Base-by-base conservation (phyloP, 2,797 vertebrate genomes). In the Coccyzus lansbergi region DNA sequence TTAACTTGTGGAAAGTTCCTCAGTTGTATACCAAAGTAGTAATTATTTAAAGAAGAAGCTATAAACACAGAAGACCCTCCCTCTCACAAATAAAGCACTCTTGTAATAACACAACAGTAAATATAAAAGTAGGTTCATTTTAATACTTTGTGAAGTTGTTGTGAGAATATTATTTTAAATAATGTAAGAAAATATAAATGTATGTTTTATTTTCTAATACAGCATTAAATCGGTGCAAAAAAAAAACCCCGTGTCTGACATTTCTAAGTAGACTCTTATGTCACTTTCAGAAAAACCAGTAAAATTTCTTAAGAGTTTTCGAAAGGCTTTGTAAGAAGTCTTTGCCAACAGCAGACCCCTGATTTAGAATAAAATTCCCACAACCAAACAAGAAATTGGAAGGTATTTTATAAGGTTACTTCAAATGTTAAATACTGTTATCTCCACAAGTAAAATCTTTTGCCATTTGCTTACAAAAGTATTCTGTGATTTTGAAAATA, bases 141-240 rank as follows among this genome's bases (percentile, higher is more conserved):
- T 42, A 64, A 92, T 59, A 44, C 20, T 31, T 81, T 19, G 17
- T 48, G 29, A 70, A 28, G 15, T 31, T 44, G 5, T 52, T 87
- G 28, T 59, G 34, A 49, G 42, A 70, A 46, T 82, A 63, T 83
- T 93, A 87, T 63, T 79, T 76, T 86, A 40, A 51, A 89, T 93
- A 90, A 67, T 58, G 68, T 74, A 84, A 70, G 94, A 87, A 48
- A 48, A 48, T 48, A 49, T 75, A 89, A 48, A 38, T 38, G 18
- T 92, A 20, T 60, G 12, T 75, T 83, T 93, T 93, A 22, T 89
- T 96, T 97, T 88, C 40, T 84, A 92, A 82, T 83, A 49, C 49
- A 19, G 40, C 55, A 88, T 82, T 77, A 83, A 75, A 46, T 49
- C 71, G 71, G n/a, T 34, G 18, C 19, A 48, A 48, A 48, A 48